A percentile compares a stretch with the other conserved stretches of the same genome.
Evolutionary conservation across 2,113 vertebrate species (phyloP).

Genomic region (Hippocampus zosterae): DNA sequence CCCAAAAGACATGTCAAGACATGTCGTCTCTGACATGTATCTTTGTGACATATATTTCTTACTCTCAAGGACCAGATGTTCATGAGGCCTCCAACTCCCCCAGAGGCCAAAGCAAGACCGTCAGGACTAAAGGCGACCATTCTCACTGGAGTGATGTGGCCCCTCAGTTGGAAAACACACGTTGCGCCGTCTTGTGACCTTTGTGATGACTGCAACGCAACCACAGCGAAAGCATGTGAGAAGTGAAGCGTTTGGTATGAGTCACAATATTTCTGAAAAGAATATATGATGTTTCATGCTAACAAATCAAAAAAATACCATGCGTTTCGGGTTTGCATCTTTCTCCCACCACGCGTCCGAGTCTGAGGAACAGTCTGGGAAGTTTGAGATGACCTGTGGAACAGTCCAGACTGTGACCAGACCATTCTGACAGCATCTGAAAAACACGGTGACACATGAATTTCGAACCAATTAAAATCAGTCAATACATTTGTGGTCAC

Average conservation of each 20-base stretch:
- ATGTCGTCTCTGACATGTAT: not conserved
- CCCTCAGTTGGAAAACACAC: slow-evolving; percentile 86
- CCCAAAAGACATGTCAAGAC: too few relatives aligned
- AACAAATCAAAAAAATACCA: slow-evolving; percentile 32
- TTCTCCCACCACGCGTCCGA: slow-evolving; percentile 86
- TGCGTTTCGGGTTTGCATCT: slow-evolving; percentile 63
- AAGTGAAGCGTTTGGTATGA: not conserved
- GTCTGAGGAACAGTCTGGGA: slow-evolving; percentile 63
- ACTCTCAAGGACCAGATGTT: slow-evolving; percentile 98
- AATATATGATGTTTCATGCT: not conserved
- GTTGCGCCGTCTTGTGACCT: slow-evolving; percentile 66
- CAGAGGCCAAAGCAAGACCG: slow-evolving; percentile 86
- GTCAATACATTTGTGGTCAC: not conserved
- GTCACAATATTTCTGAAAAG: not conserved
- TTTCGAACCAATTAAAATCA: not conserved
- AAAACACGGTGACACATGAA: slow-evolving; percentile 26
- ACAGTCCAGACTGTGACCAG: slow-evolving; percentile 92
- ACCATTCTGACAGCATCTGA: slow-evolving; percentile 92
- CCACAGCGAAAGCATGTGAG: not conserved
- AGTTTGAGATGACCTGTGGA: slow-evolving; percentile 74
- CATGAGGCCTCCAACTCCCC: slow-evolving; percentile 91
- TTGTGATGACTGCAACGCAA: slow-evolving; percentile 68
- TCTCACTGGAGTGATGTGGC: slow-evolving; percentile 90
- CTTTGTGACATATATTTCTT: slow-evolving; percentile 39
- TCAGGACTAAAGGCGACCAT: slow-evolving; percentile 90